A percentile compares a stretch with the other conserved stretches of the same genome.
Evolutionary conservation across 1,140 invertebrate species (phyloP).

Genomic region (Drosophila carrolli): DNA sequence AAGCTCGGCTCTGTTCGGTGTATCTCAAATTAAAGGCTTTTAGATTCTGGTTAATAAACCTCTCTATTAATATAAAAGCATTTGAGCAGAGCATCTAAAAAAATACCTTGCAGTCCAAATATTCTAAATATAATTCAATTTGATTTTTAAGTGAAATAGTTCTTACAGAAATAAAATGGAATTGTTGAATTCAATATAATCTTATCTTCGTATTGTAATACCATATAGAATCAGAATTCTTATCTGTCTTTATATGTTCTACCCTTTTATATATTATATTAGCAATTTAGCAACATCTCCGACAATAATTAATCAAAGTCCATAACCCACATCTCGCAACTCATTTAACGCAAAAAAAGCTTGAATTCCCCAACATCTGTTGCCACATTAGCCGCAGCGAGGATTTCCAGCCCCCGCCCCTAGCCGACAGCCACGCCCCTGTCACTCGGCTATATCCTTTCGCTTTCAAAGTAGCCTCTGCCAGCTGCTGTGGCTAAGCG

Average conservation of each 20-base stretch:
- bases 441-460: conserved; percentile 30
- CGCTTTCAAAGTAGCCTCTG: conserved; percentile 61
- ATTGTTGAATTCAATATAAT: too few species aligned
- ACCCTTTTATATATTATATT: neutral
- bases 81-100: too few species aligned
- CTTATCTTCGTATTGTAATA: too few species aligned
- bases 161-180: too few species aligned
- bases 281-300: neutral
- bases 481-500: conserved; percentile 71
- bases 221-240: too few species aligned
- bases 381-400: conserved; percentile 66
- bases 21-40: neutral
- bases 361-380: conserved; percentile 60
- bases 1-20: neutral
- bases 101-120: too few species aligned
- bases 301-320: conserved; percentile 43
- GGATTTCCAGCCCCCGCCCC: neutral
- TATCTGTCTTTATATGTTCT: neutral
- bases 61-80: too few species aligned
- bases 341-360: conserved; percentile 46
- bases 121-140: too few species aligned
- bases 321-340: conserved; percentile 25
- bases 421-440: conserved; percentile 6
- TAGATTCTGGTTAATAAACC: neutral
- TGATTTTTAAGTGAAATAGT: too few species aligned